Evolutionary conservation across 1,140 invertebrate genomes (phyloP), one percentile per base, ranked within the genome.

Genomic region (Drosophila eugracilis): DNA sequence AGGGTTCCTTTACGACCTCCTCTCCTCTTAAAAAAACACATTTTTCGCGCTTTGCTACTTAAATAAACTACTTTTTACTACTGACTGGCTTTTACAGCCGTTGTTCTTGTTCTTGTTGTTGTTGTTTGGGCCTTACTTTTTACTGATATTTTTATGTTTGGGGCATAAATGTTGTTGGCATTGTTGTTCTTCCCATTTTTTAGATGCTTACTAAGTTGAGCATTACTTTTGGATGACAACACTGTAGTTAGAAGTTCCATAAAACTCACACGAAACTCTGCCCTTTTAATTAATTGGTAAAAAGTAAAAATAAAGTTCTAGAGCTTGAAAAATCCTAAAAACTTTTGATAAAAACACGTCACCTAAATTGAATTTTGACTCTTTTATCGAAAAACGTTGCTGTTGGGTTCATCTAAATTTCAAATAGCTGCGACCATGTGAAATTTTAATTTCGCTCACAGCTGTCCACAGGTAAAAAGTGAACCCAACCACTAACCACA

Each of bases 11-110:
- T 80, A 84, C 66, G 59, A 66, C 60, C 55, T 48, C 41, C 41
- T 47, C 36, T 63, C 26, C 30, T 2, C 37, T 28, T 30, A 41
- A 66, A 60, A 63, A 84, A 70, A 84, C 53, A 72, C 78, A 73
- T 73, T 75, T 86, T 67, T 72, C 62, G 62, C 62, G 80, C 47
- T 66, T 53, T 62, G 73, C 77, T 81, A 75, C 74, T 88, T 88
- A 86, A 86, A 86, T 78, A 88, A 86, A 85, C 81, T 85, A 81
- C 72, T 81, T 88, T 85, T 84, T 81, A 65, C 65, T 55, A 36
- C 45, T 45, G 30, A 32, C 65, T 55, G 50, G 17, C 28, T 72
- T 72, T 75, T 63, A 67, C 76, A 60, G 55, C 53, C 50, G 36
- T 57, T 48, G 32, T 72, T 77, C 48, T 50, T 58, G 42, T 21